phyloP scores from a whole-genome alignment of 2,797 vertebrate species.

The Phoeniculus purpureus region DNA sequence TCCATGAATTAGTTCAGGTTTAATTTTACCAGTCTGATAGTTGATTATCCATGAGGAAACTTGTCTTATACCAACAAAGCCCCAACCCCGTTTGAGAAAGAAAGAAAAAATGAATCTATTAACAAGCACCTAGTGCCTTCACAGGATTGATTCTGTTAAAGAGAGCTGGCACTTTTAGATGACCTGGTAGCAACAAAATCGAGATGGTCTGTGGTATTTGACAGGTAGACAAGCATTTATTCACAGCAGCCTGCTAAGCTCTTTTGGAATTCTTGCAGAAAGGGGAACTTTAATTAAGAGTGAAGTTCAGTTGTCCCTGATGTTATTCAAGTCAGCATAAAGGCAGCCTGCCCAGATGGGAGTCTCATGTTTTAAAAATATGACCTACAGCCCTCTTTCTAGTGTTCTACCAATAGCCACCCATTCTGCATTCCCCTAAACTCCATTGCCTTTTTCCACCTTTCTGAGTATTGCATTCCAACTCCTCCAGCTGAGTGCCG shows the following conservation, averaged over 20 bases:
- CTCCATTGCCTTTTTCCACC: neutral
- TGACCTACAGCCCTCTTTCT: neutral
- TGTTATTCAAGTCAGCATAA: neutral
- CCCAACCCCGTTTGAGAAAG: constrained; percentile 12
- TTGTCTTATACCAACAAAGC: constrained; percentile 13
- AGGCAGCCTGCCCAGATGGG: neutral
- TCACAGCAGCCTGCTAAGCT: constrained; percentile 29
- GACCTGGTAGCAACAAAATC: constrained; percentile 45
- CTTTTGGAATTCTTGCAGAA: neutral
- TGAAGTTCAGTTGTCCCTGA: neutral
- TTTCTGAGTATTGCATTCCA: neutral
- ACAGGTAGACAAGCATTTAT: constrained; percentile 56
- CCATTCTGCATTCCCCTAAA: neutral
- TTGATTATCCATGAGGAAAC: neutral
- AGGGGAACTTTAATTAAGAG: constrained; percentile 15
- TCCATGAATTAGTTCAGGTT: neutral
- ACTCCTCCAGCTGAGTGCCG: neutral
- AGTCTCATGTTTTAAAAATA: neutral
- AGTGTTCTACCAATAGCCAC: neutral
- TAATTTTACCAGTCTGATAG: neutral
- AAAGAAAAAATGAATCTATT: constrained; percentile 11
- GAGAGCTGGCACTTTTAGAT: constrained; percentile 15
- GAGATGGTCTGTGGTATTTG: constrained; percentile 21
- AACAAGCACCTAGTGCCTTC: constrained; percentile 26
- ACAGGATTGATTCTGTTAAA: constrained; percentile 33